These are phyloP conservation scores for Halisarca cf. caerulea DNA, from an alignment of 37 sponge, comb jelly and placozoan species.

Conservation along the genomic window DNA sequence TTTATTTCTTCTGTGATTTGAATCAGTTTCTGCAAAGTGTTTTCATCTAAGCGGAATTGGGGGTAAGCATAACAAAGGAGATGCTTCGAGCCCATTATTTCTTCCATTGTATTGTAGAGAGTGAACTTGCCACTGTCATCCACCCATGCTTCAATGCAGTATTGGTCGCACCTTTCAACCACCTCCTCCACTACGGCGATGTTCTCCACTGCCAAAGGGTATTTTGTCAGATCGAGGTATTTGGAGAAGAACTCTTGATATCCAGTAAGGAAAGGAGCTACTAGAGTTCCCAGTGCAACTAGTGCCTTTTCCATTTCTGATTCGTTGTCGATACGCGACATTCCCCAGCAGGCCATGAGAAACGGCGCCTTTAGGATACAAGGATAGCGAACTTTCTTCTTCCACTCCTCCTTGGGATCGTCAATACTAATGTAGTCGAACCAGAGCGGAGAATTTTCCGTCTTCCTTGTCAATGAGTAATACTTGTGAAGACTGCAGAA, in stretches of 20 bases:
- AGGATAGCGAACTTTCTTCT: background rate
- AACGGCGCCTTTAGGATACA: slow-evolving; percentile 31
- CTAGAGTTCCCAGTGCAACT: background rate
- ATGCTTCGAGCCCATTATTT: background rate
- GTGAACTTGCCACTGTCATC: background rate
- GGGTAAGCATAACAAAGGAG: background rate
- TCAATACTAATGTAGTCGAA: background rate
- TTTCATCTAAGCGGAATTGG: background rate
- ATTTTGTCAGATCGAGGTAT: slow-evolving; percentile 10
- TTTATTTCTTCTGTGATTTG: background rate
- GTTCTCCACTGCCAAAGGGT: slow-evolving; percentile 13
- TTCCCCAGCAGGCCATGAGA: background rate
- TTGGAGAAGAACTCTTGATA: background rate
- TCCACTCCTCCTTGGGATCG: background rate
- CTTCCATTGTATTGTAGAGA: background rate
- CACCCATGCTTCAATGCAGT: slow-evolving; percentile 29
- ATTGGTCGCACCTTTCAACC: background rate
- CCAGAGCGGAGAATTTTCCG: slow-evolving; percentile 27
- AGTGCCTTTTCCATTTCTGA: slow-evolving; percentile 10
- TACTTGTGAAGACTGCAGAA: slow-evolving; percentile 31
- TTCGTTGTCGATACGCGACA: slow-evolving; percentile 5
- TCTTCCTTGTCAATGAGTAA: slow-evolving; percentile 17
- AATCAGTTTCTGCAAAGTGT: background rate
- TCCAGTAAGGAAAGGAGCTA: background rate
- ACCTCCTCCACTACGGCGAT: slow-evolving; percentile 27